Percentiles rank a stretch among this genome's conserved stretches.
phyloP scores from a whole-genome alignment of 2,113 vertebrate species.

The Malurus elegans region DNA sequence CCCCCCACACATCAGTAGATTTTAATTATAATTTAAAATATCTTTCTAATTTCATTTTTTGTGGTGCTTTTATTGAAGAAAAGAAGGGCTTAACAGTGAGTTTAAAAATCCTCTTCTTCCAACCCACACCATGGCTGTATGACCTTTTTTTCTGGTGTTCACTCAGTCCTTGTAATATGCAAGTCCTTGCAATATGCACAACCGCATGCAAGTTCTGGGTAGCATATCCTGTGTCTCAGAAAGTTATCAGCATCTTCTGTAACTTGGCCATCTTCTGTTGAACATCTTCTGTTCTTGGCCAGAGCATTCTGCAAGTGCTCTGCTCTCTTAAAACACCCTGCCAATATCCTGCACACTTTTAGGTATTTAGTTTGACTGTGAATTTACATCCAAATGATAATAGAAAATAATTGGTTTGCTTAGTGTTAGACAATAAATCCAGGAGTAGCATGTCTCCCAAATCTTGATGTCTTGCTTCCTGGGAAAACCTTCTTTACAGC shows the following conservation, averaged over 20 bases:
- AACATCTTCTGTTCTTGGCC: background rate
- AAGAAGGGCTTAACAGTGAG: background rate
- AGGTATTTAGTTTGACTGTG: background rate
- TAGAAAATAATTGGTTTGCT: background rate
- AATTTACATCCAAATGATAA: background rate
- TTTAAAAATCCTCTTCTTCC: too few species aligned
- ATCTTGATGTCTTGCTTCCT: background rate
- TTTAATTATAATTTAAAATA: background rate
- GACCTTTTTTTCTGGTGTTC: background rate
- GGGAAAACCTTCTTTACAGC: background rate
- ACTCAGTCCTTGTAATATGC: background rate
- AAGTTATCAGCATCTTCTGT: background rate
- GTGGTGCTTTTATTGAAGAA: background rate
- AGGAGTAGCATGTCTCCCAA: background rate
- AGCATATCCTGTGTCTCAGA: background rate
- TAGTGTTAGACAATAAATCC: background rate
- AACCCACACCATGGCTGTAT: background rate
- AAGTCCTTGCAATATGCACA: background rate
- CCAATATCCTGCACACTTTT: background rate
- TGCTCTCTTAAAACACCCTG: background rate
- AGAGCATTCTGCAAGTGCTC: background rate
- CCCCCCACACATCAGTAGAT: background rate
- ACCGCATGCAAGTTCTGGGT: background rate
- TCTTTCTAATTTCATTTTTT: background rate
- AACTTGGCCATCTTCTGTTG: background rate